These are phyloP conservation scores for Recurvirostra avosetta DNA, from an alignment of 2,113 vertebrate genomes.

Conservation along the genomic window DNA sequence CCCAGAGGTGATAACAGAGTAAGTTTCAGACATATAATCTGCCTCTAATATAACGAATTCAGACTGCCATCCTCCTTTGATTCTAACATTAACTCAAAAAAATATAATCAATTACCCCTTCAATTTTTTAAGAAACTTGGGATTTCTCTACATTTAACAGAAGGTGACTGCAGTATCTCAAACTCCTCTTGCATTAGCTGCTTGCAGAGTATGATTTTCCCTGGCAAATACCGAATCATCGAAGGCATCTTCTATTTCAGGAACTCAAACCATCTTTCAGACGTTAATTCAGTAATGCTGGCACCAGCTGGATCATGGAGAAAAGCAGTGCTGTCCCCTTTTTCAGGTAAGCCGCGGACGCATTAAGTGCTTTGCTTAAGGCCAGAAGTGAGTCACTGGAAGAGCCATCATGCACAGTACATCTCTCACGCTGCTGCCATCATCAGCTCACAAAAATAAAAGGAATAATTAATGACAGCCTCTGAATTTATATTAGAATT, in stretches of 20 bases:
- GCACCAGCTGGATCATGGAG: background rate
- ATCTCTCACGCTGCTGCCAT: background rate
- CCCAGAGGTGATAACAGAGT: background rate
- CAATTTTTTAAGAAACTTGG: background rate
- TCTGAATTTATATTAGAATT: background rate
- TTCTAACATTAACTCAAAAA: background rate
- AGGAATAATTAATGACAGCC: constrained; percentile 7
- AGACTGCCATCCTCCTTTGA: background rate
- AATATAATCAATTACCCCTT: background rate
- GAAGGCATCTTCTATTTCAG: background rate
- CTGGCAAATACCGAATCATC: background rate
- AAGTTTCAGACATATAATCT: background rate
- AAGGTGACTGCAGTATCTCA: background rate
- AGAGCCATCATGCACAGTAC: background rate
- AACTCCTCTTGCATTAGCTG: background rate
- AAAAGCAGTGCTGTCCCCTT: background rate
- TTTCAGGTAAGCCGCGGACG: background rate
- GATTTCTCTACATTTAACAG: background rate
- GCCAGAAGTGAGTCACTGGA: background rate
- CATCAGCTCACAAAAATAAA: background rate
- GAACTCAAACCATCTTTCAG: background rate
- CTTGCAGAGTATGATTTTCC: background rate
- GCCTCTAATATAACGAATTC: background rate
- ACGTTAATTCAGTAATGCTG: background rate
- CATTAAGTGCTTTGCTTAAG: background rate